A percentile compares a stretch with the other conserved stretches of the same genome.
Evolutionary conservation across 2,888 invertebrate species (phyloP).

Genomic region (Agrotis ipsilon): DNA sequence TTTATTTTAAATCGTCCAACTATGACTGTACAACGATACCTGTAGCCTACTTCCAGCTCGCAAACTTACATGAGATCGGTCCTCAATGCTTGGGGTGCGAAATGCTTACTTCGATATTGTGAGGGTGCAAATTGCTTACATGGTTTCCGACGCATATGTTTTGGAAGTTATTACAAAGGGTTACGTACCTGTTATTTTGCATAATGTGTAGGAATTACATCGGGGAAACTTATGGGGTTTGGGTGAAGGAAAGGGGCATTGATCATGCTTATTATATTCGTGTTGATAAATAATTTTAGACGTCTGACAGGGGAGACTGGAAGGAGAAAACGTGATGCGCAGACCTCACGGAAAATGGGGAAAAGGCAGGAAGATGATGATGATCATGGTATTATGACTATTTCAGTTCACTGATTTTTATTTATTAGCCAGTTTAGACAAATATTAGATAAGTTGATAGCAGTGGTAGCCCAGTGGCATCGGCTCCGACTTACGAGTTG

Average conservation of each 20-base stretch:
- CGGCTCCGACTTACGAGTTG: too few species aligned
- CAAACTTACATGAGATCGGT: not conserved
- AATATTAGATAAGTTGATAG: too few species aligned
- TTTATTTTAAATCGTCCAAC: not conserved
- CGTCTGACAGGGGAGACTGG: too few species aligned
- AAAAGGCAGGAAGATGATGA: too few species aligned
- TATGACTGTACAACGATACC: not conserved
- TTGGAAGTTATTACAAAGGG: slow-evolving; percentile 44
- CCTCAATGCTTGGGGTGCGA: slow-evolving; percentile 11
- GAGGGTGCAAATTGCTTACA: slow-evolving; percentile 43
- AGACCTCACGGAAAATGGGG: too few species aligned
- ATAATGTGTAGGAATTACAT: slow-evolving; percentile 40
- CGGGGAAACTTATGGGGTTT: slow-evolving; percentile 1
- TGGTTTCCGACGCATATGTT: slow-evolving; percentile 34
- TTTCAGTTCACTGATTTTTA: too few species aligned
- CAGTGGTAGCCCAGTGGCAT: too few species aligned
- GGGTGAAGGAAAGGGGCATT: not conserved
- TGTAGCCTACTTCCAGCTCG: not conserved
- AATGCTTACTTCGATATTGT: slow-evolving; percentile 15
- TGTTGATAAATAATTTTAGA: slow-evolving; percentile 1
- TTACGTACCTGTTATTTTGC: slow-evolving; percentile 34
- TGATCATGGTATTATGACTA: too few species aligned
- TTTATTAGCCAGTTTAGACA: too few species aligned
- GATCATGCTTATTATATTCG: slow-evolving; percentile 8
- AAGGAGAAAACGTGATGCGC: too few species aligned